A percentile compares a stretch with the other conserved stretches of the same genome.
These are phyloP conservation scores for Lithosia quadra DNA, from an alignment of 2,888 invertebrate species.

Conservation along the genomic window DNA sequence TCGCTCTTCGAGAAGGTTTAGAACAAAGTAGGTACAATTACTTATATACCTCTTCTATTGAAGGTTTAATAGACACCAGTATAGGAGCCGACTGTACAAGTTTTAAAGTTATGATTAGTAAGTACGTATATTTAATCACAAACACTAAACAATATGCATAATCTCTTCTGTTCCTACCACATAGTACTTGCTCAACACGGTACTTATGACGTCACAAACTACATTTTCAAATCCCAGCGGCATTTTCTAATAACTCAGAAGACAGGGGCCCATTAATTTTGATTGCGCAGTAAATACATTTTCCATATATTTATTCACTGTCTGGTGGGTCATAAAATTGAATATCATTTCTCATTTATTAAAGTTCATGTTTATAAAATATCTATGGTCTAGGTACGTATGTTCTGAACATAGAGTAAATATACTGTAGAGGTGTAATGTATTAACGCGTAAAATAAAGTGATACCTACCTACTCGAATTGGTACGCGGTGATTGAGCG, in stretches of 20 bases:
- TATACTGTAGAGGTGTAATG: not conserved
- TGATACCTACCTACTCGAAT: too few relatives aligned
- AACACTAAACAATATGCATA: not conserved
- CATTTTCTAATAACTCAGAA: conserved; percentile 44
- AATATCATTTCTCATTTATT: conserved; percentile 31
- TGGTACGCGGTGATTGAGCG: too few relatives aligned
- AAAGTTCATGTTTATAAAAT: conserved; percentile 1
- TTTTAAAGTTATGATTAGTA: not conserved
- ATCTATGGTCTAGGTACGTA: not conserved
- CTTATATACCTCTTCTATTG: too few relatives aligned
- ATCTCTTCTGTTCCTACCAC: not conserved
- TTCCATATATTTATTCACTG: conserved; percentile 29
- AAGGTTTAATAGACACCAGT: too few relatives aligned
- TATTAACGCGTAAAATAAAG: too few relatives aligned
- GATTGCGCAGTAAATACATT: conserved; percentile 37
- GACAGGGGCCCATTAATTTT: conserved; percentile 37
- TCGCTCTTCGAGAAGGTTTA: too few relatives aligned
- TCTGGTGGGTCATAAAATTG: conserved; percentile 19
- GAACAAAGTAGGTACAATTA: too few relatives aligned
- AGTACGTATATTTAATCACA: not conserved
- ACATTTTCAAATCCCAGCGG: conserved; percentile 43
- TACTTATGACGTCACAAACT: conserved; percentile 27
- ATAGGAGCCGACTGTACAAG: too few relatives aligned
- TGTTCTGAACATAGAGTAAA: not conserved
- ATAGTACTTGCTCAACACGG: conserved; percentile 12